Conservation (phyloP, 1,140 invertebrate species). For the Philaenus spumarius region DNA sequence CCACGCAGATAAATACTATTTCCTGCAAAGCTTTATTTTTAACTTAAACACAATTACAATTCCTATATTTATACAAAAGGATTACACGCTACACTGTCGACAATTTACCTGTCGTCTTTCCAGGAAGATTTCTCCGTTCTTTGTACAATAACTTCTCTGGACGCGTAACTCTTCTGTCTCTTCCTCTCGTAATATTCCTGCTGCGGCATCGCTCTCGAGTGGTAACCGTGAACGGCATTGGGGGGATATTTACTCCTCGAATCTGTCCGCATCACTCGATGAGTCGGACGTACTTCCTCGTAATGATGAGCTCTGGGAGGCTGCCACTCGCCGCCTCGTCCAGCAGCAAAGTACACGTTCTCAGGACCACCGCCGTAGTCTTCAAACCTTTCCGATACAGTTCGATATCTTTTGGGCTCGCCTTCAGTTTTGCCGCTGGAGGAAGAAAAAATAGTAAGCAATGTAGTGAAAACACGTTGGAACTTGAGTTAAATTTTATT, state of each 20-base stretch:
- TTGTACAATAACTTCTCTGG: slow-evolving; percentile 66
- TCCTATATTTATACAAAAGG: no score
- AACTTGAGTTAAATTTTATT: no score
- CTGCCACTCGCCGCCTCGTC: background rate
- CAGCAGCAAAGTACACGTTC: slow-evolving; percentile 14
- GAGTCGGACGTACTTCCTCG: background rate
- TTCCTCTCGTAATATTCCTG: slow-evolving; percentile 17
- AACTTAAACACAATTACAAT: no score
- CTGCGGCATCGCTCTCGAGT: background rate
- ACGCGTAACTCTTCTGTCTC: slow-evolving; percentile 23
- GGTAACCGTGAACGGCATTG: background rate
- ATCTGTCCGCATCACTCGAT: background rate
- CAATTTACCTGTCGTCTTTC: slow-evolving; percentile 26
- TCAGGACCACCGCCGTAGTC: slow-evolving; percentile 22
- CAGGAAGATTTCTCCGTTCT: slow-evolving; percentile 47
- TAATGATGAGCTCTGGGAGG: slow-evolving; percentile 1
- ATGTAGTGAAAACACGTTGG: no score
- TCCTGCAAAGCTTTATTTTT: no score
- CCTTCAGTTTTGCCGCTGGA: slow-evolving; percentile 7
- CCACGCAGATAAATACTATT: no score
- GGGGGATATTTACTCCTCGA: background rate
- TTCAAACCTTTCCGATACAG: slow-evolving; percentile 25
- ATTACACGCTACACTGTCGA: no score
- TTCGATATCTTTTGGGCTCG: slow-evolving; percentile 20
- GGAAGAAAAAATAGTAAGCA: no score